Evolutionary conservation across 2,113 vertebrate species (phyloP).

Genomic region (Oreotrochilus melanogaster): DNA sequence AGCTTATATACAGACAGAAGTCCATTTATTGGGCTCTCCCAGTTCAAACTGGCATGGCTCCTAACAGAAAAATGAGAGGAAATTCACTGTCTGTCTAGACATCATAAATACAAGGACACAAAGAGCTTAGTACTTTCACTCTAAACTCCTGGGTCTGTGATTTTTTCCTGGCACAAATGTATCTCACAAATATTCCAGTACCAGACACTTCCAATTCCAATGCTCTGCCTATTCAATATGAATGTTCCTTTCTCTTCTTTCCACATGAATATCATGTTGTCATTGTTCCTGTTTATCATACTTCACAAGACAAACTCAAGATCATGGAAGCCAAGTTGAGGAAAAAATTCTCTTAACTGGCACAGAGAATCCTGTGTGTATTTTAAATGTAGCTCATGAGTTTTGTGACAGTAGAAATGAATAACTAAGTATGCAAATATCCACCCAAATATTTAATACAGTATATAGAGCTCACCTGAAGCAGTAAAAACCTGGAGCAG

Average conservation of each 20-base stretch:
- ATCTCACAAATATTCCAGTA: not conserved
- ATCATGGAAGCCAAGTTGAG: not conserved
- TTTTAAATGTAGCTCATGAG: not conserved
- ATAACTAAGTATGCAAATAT: not conserved
- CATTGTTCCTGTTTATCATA: fast-evolving
- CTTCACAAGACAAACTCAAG: not conserved
- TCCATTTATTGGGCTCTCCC: not conserved
- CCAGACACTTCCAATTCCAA: not conserved
- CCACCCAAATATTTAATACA: not conserved
- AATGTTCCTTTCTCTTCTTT: not conserved
- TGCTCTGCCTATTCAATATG: not conserved
- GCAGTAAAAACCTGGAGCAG: not conserved
- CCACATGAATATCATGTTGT: not conserved
- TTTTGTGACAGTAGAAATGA: not conserved
- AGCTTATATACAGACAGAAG: not conserved
- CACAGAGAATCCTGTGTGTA: not conserved
- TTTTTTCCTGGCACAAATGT: not conserved
- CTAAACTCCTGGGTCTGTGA: not conserved
- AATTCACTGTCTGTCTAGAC: not conserved
- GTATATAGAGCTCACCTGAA: not conserved
- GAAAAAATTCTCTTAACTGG: not conserved
- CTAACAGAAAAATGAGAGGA: not conserved
- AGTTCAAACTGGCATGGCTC: not conserved
- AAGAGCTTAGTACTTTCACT: not conserved
- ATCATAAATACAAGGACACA: not conserved